These are phyloP conservation scores for Drosophila littoralis DNA, from an alignment of 1,140 invertebrate genomes.

Conservation along the genomic window DNA sequence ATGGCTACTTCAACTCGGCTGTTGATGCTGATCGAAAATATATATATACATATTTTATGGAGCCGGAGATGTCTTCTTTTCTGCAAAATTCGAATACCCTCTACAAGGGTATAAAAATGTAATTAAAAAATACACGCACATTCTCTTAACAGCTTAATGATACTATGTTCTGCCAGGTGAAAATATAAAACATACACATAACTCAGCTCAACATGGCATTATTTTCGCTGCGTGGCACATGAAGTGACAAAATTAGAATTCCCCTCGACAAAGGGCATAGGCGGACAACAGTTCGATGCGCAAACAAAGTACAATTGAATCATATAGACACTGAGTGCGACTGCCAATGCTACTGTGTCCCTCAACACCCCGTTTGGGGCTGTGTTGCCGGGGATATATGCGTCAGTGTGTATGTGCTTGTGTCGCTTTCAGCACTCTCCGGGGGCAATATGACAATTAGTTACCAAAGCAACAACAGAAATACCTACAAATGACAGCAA, in stretches of 20 bases:
- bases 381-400: not conserved
- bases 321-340: conserved; percentile 58
- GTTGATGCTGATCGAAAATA: too few relatives aligned
- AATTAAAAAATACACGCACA: too few relatives aligned
- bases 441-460: conserved; percentile 80
- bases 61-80: too few relatives aligned
- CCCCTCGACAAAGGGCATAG: not conserved
- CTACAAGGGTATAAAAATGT: too few relatives aligned
- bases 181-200: too few relatives aligned
- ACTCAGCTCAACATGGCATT: too few relatives aligned
- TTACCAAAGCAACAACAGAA: conserved; percentile 83
- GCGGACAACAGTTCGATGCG: conserved; percentile 40
- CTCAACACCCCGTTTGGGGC: not conserved
- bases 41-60: too few relatives aligned
- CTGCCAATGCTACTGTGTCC: conserved; percentile 27
- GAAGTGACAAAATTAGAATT: not conserved
- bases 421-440: conserved; percentile 62
- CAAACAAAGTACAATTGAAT: conserved; percentile 70
- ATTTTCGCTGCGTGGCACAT: not conserved
- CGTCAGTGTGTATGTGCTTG: conserved; percentile 21
- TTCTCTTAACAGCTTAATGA: too few relatives aligned
- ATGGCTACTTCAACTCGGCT: too few relatives aligned
- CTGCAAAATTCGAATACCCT: too few relatives aligned
- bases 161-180: too few relatives aligned
- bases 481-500: conserved; percentile 79